Evolutionary conservation across 2,113 vertebrate species (phyloP).

Genomic region (Xiphophorus maculatus): DNA sequence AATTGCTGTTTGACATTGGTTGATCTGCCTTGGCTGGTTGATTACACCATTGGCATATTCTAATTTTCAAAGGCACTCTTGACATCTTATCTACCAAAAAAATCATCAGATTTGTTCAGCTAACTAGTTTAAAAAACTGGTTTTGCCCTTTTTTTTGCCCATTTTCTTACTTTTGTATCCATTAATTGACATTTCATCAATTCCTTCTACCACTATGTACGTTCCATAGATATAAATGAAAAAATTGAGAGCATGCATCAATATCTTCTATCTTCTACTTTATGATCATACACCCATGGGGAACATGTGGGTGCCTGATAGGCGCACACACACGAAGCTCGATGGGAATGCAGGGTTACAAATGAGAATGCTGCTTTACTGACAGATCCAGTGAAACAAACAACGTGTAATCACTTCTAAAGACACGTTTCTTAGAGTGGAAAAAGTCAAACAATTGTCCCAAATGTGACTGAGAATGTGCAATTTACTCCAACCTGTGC

Average conservation of each 20-base stretch:
- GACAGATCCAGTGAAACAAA: slow-evolving; percentile 65
- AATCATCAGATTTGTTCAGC: background rate
- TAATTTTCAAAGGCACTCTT: no score
- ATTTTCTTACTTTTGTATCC: no score
- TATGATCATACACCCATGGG: slow-evolving; percentile 65
- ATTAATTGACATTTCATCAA: no score
- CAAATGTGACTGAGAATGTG: slow-evolving; percentile 52
- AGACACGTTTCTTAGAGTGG: slow-evolving; percentile 56
- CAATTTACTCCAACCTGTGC: slow-evolving; percentile 52
- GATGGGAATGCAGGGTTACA: slow-evolving; percentile 54
- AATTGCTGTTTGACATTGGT: background rate
- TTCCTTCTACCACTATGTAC: no score
- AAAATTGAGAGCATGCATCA: slow-evolving; percentile 58
- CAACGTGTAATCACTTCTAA: slow-evolving; percentile 71
- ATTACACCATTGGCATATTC: no score
- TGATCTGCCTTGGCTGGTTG: no score
- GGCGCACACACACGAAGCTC: slow-evolving; percentile 64
- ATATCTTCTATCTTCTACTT: slow-evolving; percentile 36
- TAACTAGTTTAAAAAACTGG: background rate
- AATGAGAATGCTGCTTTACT: slow-evolving; percentile 64
- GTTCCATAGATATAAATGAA: background rate
- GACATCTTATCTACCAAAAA: no score
- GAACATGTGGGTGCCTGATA: slow-evolving; percentile 56
- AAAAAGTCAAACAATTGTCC: slow-evolving; percentile 70
- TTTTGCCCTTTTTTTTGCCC: no score